phyloP scores from a whole-genome alignment of 2,888 invertebrate genomes.

The Rotaria magnacalcarata region DNA sequence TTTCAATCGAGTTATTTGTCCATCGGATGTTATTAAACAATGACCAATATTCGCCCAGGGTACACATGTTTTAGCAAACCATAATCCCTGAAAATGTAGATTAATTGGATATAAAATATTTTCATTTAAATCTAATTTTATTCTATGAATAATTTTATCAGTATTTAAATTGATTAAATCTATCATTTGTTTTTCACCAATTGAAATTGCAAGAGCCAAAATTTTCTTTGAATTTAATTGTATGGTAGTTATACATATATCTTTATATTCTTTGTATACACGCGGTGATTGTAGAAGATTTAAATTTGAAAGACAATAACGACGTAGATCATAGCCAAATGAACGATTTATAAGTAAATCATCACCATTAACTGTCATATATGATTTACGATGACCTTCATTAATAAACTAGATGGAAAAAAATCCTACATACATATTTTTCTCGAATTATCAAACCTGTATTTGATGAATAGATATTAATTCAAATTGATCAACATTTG shows the following conservation, averaged over 20 bases:
- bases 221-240: background rate
- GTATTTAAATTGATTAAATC: background rate
- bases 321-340: background rate
- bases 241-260: background rate
- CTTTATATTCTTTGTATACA: background rate
- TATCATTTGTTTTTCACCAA: background rate
- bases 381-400: background rate
- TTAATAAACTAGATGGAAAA: background rate
- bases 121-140: background rate
- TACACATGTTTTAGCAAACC: background rate
- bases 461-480: background rate
- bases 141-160: background rate
- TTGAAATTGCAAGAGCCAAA: background rate
- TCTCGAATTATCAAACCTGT: background rate
- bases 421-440: no score
- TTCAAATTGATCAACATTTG: background rate
- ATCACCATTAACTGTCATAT: background rate
- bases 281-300: background rate
- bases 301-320: background rate
- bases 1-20: background rate
- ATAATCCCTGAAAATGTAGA: background rate
- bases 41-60: background rate
- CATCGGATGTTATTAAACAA: background rate
- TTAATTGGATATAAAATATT: background rate
- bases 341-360: slow-evolving; percentile 12